phyloP scores from a whole-genome alignment of 2,113 vertebrate genomes.

The Nibea albiflora region DNA sequence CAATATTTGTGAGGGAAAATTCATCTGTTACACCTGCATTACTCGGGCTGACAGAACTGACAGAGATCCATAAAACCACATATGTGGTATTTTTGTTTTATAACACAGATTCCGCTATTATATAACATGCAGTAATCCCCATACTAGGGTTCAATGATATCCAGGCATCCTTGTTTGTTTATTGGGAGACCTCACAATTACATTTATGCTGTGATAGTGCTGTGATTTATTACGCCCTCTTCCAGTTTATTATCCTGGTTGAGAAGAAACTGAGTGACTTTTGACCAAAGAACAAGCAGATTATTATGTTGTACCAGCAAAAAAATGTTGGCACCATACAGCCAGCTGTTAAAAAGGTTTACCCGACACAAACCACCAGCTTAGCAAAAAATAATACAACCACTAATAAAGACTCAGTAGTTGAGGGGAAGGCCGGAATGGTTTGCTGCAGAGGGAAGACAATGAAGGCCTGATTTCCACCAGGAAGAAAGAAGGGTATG shows the following conservation, averaged over 20 bases:
- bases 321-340: background rate
- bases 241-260: background rate
- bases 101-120: background rate
- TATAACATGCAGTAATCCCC: background rate
- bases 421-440: background rate
- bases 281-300: background rate
- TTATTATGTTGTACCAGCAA: background rate
- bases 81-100: background rate
- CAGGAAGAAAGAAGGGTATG: background rate
- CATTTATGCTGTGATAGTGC: background rate
- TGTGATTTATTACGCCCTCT: background rate
- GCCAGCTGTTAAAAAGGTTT: background rate
- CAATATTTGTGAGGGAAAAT: constrained; percentile 42
- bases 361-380: background rate
- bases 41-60: constrained; percentile 2
- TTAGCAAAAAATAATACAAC: background rate
- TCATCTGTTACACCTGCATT: constrained; percentile 42
- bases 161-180: background rate
- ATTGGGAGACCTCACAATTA: background rate
- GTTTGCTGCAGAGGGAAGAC: background rate
- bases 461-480: background rate
- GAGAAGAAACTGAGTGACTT: background rate
- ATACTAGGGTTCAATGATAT: too few relatives aligned
- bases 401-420: constrained; percentile 1
- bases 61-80: background rate